A percentile compares a stretch with the other conserved stretches of the same genome.
Evolutionary conservation across 2,797 vertebrate species (phyloP).

Genomic region (Spinus pinus): DNA sequence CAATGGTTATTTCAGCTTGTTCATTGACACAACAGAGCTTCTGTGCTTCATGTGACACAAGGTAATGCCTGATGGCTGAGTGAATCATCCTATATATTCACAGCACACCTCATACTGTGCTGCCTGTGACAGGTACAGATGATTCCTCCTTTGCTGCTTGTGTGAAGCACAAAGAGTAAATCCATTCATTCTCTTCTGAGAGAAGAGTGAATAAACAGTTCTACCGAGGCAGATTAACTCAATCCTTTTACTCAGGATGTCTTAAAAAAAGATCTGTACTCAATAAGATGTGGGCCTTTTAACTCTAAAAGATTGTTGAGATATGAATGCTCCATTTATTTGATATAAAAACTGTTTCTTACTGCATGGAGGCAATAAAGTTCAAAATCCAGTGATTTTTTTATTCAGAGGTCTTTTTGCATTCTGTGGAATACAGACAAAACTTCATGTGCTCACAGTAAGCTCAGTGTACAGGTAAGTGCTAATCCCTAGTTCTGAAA

Average conservation of each 20-base stretch:
- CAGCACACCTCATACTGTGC: neutral
- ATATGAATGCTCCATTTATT: neutral
- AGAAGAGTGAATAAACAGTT: neutral
- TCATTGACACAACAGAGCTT: neutral
- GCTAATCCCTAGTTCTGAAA: neutral
- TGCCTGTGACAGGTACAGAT: neutral
- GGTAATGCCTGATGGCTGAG: neutral
- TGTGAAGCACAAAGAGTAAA: neutral
- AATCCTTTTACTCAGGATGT: neutral
- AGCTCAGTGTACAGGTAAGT: neutral
- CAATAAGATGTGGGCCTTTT: neutral
- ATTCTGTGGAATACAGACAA: neutral
- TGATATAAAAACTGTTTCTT: neutral
- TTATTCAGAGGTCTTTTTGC: neutral
- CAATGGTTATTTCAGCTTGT: neutral
- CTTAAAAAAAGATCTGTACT: neutral
- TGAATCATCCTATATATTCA: neutral
- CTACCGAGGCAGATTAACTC: neutral
- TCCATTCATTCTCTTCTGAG: neutral
- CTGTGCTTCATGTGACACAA: neutral
- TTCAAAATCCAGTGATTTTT: constrained; percentile 18
- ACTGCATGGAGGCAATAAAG: neutral
- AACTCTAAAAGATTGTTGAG: neutral
- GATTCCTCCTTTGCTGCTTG: neutral
- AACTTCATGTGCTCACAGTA: neutral